Evolutionary conservation across 2,888 invertebrate species (phyloP).

Genomic region (Eupeodes latifasciatus): DNA sequence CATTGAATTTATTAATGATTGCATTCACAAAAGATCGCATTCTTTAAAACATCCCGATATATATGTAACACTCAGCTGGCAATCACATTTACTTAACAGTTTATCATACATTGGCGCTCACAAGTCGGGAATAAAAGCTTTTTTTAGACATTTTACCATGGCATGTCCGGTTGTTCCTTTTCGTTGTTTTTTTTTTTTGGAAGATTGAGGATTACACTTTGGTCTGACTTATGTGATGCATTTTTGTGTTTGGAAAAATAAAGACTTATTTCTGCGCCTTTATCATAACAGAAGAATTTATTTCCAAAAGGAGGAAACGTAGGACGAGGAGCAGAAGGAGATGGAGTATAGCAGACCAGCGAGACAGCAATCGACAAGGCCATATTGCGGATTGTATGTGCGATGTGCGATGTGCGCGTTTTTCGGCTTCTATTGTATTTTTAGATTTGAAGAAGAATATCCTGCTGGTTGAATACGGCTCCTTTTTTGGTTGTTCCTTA

Average conservation of each 20-base stretch:
- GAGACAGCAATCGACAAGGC: background rate
- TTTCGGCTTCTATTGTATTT: slow-evolving; percentile 47
- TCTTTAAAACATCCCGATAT: background rate
- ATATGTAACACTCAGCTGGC: background rate
- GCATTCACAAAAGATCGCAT: no score
- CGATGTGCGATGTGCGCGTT: background rate
- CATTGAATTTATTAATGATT: no score
- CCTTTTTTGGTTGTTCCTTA: slow-evolving; percentile 2
- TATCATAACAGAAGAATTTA: slow-evolving; percentile 16
- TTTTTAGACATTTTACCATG: slow-evolving; percentile 25
- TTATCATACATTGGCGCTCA: slow-evolving; percentile 58
- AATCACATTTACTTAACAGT: slow-evolving; percentile 2
- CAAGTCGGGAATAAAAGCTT: slow-evolving; percentile 59
- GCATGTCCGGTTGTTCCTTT: slow-evolving; percentile 51
- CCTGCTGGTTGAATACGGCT: slow-evolving; percentile 23
- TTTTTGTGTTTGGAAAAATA: slow-evolving; percentile 67
- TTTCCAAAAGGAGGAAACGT: background rate
- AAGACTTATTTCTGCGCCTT: slow-evolving; percentile 48
- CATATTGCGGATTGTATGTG: no score
- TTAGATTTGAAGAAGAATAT: slow-evolving; percentile 15
- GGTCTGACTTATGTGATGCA: slow-evolving; percentile 61
- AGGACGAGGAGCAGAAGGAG: background rate
- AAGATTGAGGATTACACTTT: slow-evolving; percentile 47
- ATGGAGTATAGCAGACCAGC: background rate
- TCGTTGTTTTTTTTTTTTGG: slow-evolving; percentile 8